Conservation (phyloP, 1,140 invertebrate species). For the Bombus polaris region DNA sequence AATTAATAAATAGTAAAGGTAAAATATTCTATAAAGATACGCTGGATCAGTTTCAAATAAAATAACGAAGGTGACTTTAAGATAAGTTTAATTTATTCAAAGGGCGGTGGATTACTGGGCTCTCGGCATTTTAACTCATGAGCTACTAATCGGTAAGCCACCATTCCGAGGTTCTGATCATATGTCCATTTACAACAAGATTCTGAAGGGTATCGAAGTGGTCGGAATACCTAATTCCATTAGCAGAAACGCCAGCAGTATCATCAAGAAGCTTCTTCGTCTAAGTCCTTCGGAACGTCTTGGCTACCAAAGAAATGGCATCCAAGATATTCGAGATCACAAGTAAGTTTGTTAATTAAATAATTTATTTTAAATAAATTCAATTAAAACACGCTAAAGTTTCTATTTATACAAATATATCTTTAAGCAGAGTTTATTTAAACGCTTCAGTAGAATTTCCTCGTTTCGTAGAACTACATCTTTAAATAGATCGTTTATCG, state of each 20-base stretch:
- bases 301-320: constrained; percentile 95
- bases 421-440: background rate
- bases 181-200: constrained; percentile 98
- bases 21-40: background rate
- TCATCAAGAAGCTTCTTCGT: constrained; percentile 95
- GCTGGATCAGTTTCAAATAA: background rate
- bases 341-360: constrained; percentile 85
- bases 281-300: constrained; percentile 95
- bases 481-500: background rate
- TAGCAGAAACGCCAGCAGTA: constrained; percentile 89
- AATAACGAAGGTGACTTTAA: background rate
- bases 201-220: constrained; percentile 95
- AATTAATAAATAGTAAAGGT: background rate
- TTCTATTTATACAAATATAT: no score
- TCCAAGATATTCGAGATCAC: constrained; percentile 96
- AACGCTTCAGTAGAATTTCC: no score
- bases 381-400: background rate
- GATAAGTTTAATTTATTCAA: background rate
- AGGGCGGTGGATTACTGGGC: constrained; percentile 98
- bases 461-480: no score
- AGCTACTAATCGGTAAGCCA: constrained; percentile 95
- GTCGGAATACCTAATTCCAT: constrained; percentile 92
- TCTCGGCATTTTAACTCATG: constrained; percentile 95
- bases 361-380: background rate
- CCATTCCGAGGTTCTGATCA: constrained; percentile 96